A percentile compares a stretch with the other conserved stretches of the same genome.
phyloP scores from a whole-genome alignment of 2,113 vertebrate species.

The Blennius ocellaris region DNA sequence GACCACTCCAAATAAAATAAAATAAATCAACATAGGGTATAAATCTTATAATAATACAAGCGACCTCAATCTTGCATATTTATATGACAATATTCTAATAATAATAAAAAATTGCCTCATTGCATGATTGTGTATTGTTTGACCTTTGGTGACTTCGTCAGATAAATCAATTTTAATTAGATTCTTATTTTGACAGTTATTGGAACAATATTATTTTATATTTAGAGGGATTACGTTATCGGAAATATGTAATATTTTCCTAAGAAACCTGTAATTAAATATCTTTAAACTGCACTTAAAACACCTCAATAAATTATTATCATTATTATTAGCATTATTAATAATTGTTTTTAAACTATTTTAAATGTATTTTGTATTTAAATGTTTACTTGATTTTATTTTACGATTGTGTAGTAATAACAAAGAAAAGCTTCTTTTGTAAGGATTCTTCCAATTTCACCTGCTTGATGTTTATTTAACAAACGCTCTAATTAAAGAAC shows the following conservation, averaged over 20 bases:
- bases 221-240: too few relatives aligned
- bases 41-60: background rate
- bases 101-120: background rate
- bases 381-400: too few relatives aligned
- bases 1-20: too few relatives aligned
- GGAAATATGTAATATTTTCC: too few relatives aligned
- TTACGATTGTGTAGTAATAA: too few relatives aligned
- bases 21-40: too few relatives aligned
- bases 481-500: constrained; percentile 42
- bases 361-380: too few relatives aligned
- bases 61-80: too few relatives aligned
- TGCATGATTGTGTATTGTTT: constrained; percentile 24
- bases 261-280: too few relatives aligned
- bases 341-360: background rate
- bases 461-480: constrained; percentile 9
- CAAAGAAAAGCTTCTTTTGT: background rate
- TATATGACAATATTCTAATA: background rate
- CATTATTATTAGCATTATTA: background rate
- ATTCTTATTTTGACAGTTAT: constrained; percentile 7
- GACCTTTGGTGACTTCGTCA: constrained; percentile 24
- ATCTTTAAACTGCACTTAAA: too few relatives aligned
- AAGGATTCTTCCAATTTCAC: background rate
- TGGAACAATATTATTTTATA: too few relatives aligned
- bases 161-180: constrained; percentile 37
- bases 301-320: too few relatives aligned